Conservation (phyloP, 2,113 vertebrate species). For the Myotis lucifugus region DNA sequence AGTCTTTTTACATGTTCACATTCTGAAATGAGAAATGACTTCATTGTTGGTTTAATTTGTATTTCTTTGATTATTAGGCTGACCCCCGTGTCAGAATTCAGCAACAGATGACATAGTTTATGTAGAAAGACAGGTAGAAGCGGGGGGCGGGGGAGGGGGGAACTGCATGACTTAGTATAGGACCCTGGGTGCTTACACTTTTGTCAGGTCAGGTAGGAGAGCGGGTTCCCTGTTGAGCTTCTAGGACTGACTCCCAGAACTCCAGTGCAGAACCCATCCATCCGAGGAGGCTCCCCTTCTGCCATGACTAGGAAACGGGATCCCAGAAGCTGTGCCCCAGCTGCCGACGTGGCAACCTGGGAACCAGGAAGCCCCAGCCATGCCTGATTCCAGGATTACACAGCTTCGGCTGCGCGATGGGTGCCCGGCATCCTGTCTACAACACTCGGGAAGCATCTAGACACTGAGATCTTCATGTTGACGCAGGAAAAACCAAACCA, state of each 20-base stretch:
- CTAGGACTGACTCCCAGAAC: not conserved
- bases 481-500: not conserved
- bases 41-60: not conserved
- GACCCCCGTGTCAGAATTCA: not conserved
- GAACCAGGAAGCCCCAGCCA: not conserved
- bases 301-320: not conserved
- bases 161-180: not conserved
- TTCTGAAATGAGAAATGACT: not conserved
- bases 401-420: not conserved
- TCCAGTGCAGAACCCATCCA: not conserved
- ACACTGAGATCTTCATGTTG: not conserved
- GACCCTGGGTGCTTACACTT: not conserved
- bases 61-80: constrained; percentile 3
- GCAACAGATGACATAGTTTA: not conserved
- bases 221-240: not conserved
- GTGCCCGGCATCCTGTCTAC: not conserved
- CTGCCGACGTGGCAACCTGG: not conserved
- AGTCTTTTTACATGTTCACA: not conserved
- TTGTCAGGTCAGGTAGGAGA: not conserved
- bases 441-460: not conserved
- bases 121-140: not conserved
- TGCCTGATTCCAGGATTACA: not conserved
- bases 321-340: not conserved
- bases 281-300: not conserved
- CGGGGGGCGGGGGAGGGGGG: too few relatives aligned